Percentiles rank a stretch among this genome's conserved stretches.
Conservation (phyloP, 2,797 vertebrate genomes). For the Pangasius macronema region DNA sequence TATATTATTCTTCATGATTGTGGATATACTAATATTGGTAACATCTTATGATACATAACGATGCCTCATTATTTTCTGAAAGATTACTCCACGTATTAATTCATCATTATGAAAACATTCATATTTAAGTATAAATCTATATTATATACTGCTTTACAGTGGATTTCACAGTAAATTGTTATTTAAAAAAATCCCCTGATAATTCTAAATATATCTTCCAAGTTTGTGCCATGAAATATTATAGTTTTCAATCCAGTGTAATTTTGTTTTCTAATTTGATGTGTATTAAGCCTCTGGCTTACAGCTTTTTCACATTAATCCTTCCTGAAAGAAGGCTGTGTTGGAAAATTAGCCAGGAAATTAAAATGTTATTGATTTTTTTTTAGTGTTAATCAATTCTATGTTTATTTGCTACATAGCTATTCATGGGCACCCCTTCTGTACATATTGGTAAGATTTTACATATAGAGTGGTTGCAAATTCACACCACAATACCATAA, state of each 20-base stretch:
- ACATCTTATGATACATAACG: background rate
- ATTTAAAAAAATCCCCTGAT: too few relatives aligned
- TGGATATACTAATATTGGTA: background rate
- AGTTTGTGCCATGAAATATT: background rate
- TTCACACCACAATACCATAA: background rate
- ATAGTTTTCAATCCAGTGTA: background rate
- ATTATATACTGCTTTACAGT: too few relatives aligned
- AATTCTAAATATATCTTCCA: background rate
- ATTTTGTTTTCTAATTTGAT: background rate
- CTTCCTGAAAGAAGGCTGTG: background rate
- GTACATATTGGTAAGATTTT: background rate
- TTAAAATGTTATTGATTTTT: background rate
- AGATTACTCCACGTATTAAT: background rate
- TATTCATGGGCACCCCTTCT: background rate
- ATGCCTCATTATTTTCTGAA: background rate
- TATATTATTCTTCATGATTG: background rate
- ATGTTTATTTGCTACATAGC: background rate
- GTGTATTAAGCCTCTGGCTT: background rate
- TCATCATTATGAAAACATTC: too few relatives aligned
- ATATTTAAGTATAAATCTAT: too few relatives aligned
- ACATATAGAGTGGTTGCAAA: background rate
- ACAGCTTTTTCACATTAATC: slow-evolving; percentile 12
- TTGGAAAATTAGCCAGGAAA: background rate
- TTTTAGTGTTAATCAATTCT: background rate
- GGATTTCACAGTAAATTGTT: too few relatives aligned